Base-by-base conservation (phyloP, 2,113 vertebrate species). In the Gymnarchus niloticus region DNA sequence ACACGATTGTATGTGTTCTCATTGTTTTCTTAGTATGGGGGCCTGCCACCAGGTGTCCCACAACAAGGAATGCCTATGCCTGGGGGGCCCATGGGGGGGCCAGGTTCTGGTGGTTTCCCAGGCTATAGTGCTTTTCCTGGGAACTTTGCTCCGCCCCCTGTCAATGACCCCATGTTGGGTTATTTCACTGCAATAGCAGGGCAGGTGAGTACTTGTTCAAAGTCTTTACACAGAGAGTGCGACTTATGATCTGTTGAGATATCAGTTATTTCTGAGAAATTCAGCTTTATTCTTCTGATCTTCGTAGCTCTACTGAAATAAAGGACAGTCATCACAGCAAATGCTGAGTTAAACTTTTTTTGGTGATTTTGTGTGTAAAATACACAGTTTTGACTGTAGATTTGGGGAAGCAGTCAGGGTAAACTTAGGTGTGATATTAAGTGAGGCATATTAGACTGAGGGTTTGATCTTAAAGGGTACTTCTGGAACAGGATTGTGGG, bases 151-250 rank as follows among this genome's bases (percentile, higher is more conserved):
- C 91, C 92, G 51, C 69, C 89, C 25, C 88, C 92, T 9, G 92
- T 90, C 84, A 94, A 91, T 37, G 96, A 96, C 61, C 94, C 95
- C 0, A 93, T 96, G 95, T 96, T 94, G 95, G 89, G 92, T 6
- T 97, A 95, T 88, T 97, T 97, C 86, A 95, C 93, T 23, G 93
- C 95, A 80, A 90, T 96, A 51, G 95, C 96, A 46, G 97, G 97
- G 51, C 95, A 95, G 95, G 95, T 97, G 78, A 85, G 88, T 59
- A 83, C 25, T 52, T 1, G 83, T 23, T 17, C 37, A 59, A 5
- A 19, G 23, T 48, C 46, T 4, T 46, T 19, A 73, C 65, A 28
- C 6, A 52, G 28, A 52, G 28, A 33, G 80, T 6, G 8, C 28
- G 25, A n/a, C 78, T 21, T 28, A 25, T 48, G 49, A 28, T 78